Evolutionary conservation across 1,140 invertebrate genomes (phyloP).

Genomic region (Drosophila lacteicornis): DNA sequence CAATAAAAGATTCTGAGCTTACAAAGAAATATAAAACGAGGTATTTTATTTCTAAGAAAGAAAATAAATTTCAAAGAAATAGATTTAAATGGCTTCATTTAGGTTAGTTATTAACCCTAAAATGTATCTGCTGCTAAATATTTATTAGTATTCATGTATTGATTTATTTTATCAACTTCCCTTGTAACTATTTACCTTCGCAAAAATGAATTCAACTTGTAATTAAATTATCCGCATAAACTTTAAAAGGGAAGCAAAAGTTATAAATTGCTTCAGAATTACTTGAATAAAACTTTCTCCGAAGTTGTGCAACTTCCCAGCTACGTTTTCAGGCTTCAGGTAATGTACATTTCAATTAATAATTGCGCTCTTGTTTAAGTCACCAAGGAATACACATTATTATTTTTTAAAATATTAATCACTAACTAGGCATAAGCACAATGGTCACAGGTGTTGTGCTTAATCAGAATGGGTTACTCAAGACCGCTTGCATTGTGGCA

Average conservation of each 20-base stretch:
- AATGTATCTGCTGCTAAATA: too few species aligned
- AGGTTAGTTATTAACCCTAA: too few species aligned
- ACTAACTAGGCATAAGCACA: not conserved
- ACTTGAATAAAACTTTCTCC: slow-evolving; percentile 6
- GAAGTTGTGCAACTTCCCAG: not conserved
- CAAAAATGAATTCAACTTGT: not conserved
- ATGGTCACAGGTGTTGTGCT: not conserved
- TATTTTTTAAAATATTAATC: not conserved
- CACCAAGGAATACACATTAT: too few species aligned
- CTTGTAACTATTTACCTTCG: not conserved
- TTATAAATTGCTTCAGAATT: slow-evolving; percentile 6
- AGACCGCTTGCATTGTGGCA: slow-evolving; percentile 15
- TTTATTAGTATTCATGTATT: not conserved
- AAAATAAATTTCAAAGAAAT: too few species aligned
- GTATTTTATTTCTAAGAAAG: too few species aligned
- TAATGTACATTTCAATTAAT: not conserved
- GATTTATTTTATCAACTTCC: not conserved
- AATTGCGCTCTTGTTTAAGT: not conserved
- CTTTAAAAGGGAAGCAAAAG: slow-evolving; percentile 1
- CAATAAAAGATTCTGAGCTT: too few species aligned
- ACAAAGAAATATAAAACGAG: too few species aligned
- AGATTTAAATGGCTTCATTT: too few species aligned
- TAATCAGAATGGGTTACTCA: slow-evolving; percentile 1
- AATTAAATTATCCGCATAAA: slow-evolving; percentile 8
- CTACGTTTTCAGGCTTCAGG: not conserved